Percentiles rank a stretch among this genome's conserved stretches.
These are phyloP conservation scores for Mallotus villosus DNA, from an alignment of 2,797 vertebrate genomes.

Conservation along the genomic window DNA sequence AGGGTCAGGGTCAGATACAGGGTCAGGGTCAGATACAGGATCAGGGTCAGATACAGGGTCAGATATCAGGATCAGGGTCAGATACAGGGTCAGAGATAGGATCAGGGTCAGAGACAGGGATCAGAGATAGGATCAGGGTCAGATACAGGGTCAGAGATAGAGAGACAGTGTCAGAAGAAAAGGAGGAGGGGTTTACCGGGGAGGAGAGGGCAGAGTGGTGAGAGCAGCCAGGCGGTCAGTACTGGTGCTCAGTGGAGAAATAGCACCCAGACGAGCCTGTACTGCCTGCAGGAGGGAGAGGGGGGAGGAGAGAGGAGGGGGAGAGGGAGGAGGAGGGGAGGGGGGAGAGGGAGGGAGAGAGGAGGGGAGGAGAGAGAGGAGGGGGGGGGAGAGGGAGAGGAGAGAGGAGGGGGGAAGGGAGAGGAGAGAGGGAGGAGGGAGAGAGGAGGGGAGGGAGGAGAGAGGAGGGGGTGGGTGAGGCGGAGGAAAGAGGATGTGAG, in stretches of 20 bases:
- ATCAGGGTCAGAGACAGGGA: too few relatives aligned
- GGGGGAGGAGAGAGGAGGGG: conserved; percentile 70
- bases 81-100: too few relatives aligned
- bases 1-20: too few relatives aligned
- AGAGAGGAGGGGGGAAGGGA: neutral
- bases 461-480: too few relatives aligned
- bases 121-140: too few relatives aligned
- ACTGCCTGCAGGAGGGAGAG: conserved; percentile 90
- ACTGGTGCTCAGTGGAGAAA: conserved; percentile 97
- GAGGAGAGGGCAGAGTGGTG: conserved; percentile 79
- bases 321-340: conserved; percentile 61
- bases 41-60: too few relatives aligned
- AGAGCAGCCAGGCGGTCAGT: conserved; percentile 96
- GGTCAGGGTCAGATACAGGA: too few relatives aligned
- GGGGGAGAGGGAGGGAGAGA: conserved; percentile 69
- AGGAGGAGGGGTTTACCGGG: conserved; percentile 67
- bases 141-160: neutral
- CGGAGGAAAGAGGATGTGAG: neutral
- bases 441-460: too few relatives aligned
- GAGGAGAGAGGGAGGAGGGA: neutral
- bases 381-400: neutral
- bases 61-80: too few relatives aligned
- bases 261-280: conserved; percentile 93
- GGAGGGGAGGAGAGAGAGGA: neutral
- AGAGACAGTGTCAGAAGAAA: conserved; percentile 60